Percentiles rank a stretch among this genome's conserved stretches.
Evolutionary conservation across 2,888 invertebrate genomes (phyloP).

Genomic region (Sphecodes monilicornis): DNA sequence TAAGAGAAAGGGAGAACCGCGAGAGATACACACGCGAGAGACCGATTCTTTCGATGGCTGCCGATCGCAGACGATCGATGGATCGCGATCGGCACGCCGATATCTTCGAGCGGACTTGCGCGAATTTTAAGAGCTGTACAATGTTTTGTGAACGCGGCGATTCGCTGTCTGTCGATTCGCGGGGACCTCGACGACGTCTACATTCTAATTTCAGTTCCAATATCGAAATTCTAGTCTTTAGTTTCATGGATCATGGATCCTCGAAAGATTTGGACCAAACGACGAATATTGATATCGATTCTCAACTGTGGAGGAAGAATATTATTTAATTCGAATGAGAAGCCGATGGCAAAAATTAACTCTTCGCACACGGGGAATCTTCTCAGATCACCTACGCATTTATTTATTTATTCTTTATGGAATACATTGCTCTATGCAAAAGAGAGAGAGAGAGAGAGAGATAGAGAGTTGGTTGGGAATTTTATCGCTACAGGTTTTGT

Average conservation of each 20-base stretch:
- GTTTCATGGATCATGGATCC: too few relatives aligned
- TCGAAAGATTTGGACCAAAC: neutral
- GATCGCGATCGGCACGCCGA: slow-evolving; percentile 10
- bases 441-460: too few relatives aligned
- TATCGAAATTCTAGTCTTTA: neutral
- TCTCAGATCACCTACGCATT: neutral
- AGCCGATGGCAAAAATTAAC: too few relatives aligned
- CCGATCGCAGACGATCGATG: slow-evolving; percentile 67
- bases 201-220: neutral
- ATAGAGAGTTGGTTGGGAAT: too few relatives aligned
- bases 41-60: slow-evolving; percentile 74
- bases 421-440: neutral
- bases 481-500: too few relatives aligned
- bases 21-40: slow-evolving; percentile 45
- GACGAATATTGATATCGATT: neutral
- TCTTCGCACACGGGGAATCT: neutral
- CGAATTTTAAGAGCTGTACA: slow-evolving; percentile 70
- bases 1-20: slow-evolving; percentile 46
- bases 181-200: neutral
- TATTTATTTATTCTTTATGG: neutral
- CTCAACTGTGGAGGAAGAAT: neutral
- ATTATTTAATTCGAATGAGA: too few relatives aligned
- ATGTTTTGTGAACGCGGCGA: slow-evolving; percentile 10
- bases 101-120: slow-evolving; percentile 74
- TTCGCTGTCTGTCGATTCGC: slow-evolving; percentile 40